Base-by-base conservation (phyloP, 2,113 vertebrate species). In the Arothron firmamentum region DNA sequence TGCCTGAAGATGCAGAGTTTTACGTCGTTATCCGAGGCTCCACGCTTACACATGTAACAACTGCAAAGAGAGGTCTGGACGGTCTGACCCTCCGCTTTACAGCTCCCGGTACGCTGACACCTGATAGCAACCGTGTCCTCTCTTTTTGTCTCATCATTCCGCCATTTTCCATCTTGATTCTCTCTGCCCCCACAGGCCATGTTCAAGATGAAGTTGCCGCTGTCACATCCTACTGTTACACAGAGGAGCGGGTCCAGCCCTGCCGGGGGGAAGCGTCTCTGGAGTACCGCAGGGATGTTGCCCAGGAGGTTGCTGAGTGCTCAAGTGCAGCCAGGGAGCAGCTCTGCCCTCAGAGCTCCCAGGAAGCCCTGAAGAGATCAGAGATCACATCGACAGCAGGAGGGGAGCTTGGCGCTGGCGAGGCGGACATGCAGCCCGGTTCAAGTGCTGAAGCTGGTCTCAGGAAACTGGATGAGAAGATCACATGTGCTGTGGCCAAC, bases 1-100 rank as follows among this genome's bases (percentile, higher is more conserved):
- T 79, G 62, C 89, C 89, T 48, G 88, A 93, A 61, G 88, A 92
- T 0, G 87, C 88, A 0, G 90, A 94, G 59, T 93, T 94, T 79
- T 95, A 92, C 72, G 91, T 96, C 42, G 81, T 93, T 62, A 89
- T 92, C 0, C 82, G 87, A 34, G 93, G 93, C 48, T 95, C 94
- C 0, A 58, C 77, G 41, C 90, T 94, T 43, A 87, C 88, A 13
- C 92, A 94, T 1, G 59, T 93, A 7, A 83, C 86, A 4, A 71
- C 88, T 41, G 92, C 93, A n/a, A 87, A 90, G 53, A 48, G 69
- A 55, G 31, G 77, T 0, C 66, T 73, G 42, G 84, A 91, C 38
- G 91, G 80, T 2, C 41, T 43, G 0, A 71, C 77, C 34, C 87
- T 95, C 61, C 60, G 43, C 46, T 94, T 93, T 70, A 78, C 85